Conservation (phyloP, 2,113 vertebrate genomes). For the Thalassarche chlororhynchos region DNA sequence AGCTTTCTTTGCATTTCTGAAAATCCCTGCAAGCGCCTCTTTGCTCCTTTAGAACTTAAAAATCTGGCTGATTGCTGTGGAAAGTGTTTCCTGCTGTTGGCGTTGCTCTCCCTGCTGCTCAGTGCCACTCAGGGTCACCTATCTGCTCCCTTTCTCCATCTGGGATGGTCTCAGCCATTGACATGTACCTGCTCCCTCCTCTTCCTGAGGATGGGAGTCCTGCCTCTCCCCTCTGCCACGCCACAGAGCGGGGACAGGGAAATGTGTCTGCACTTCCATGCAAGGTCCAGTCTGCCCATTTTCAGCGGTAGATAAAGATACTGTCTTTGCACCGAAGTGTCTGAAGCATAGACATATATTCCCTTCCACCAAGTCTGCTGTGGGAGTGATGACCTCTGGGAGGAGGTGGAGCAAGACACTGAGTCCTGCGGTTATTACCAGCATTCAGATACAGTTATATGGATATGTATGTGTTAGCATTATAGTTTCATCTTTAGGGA, state of each 20-base stretch:
- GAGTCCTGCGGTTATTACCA: not conserved
- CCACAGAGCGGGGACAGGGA: not conserved
- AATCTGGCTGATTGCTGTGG: not conserved
- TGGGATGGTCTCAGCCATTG: not conserved
- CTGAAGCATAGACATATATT: not conserved
- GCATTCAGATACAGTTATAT: not conserved
- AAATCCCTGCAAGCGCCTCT: not conserved
- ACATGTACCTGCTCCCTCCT: accelerated
- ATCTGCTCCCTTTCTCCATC: not conserved
- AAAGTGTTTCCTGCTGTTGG: not conserved
- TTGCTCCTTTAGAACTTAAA: not conserved
- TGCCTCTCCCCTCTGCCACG: accelerated
- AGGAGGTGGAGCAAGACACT: not conserved
- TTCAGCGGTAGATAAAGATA: not conserved
- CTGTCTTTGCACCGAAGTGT: not conserved
- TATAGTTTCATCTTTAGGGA: not conserved
- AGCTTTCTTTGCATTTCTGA: not conserved
- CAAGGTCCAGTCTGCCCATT: not conserved
- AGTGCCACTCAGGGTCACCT: not conserved
- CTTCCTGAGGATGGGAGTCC: not conserved
- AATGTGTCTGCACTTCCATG: not conserved
- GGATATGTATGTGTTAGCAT: not conserved
- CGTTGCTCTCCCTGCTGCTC: not conserved
- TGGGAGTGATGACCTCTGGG: not conserved
- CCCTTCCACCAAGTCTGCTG: not conserved